phyloP scores from a whole-genome alignment of 2,888 invertebrate species.

The Helicoverpa assulta region DNA sequence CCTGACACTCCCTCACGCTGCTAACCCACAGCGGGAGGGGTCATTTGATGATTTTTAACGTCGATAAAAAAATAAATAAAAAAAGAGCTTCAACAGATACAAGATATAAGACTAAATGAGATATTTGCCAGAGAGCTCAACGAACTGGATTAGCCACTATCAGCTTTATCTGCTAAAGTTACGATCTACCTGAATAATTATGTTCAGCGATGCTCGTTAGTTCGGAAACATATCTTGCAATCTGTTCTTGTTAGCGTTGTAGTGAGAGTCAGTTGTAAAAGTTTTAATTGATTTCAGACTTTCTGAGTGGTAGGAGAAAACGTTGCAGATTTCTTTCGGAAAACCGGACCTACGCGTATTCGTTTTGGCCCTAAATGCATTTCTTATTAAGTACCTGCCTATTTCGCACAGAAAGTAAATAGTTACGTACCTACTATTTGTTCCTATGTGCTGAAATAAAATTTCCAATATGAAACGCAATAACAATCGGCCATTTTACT shows the following conservation, averaged over 20 bases:
- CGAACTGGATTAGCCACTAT: constrained; percentile 46
- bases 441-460: no score
- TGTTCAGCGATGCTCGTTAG: constrained; percentile 15
- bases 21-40: no score
- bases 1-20: no score
- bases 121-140: constrained; percentile 35
- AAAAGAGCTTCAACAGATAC: constrained; percentile 38
- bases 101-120: constrained; percentile 26
- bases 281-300: constrained; percentile 4
- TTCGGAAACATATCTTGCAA: constrained; percentile 16
- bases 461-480: no score
- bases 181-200: constrained; percentile 28
- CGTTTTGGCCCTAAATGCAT: no score
- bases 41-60: no score
- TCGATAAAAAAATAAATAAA: no score
- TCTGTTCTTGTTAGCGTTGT: constrained; percentile 11
- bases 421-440: no score
- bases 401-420: no score
- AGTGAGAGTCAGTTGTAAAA: constrained; percentile 2
- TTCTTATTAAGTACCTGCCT: no score
- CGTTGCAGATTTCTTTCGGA: not conserved
- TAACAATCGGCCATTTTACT: no score
- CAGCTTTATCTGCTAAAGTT: constrained; percentile 33
- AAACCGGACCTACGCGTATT: not conserved
- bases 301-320: not conserved